Percentiles rank a stretch among this genome's conserved stretches.
Evolutionary conservation across 2,113 vertebrate genomes (phyloP).

Genomic region (Eleginops maclovinus): DNA sequence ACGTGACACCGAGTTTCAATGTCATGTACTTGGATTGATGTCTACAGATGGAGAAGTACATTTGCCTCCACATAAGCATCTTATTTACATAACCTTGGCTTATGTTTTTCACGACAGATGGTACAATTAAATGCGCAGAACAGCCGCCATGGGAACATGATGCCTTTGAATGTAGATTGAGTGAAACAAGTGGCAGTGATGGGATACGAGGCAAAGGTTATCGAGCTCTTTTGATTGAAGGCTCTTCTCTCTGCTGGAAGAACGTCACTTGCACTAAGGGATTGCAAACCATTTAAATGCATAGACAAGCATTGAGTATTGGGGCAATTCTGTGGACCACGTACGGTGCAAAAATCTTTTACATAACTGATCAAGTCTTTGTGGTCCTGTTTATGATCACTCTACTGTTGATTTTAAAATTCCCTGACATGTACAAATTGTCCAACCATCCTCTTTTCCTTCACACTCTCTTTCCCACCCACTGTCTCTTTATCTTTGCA

Average conservation of each 20-base stretch:
- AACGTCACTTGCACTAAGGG: slow-evolving; percentile 31
- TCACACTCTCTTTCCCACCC: slow-evolving; percentile 32
- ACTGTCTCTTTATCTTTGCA: slow-evolving; percentile 71
- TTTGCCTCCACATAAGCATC: slow-evolving; percentile 46
- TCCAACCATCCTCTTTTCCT: slow-evolving; percentile 36
- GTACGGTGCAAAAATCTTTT: slow-evolving; percentile 41
- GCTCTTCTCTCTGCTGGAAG: slow-evolving; percentile 38
- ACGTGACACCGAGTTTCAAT: slow-evolving; percentile 49
- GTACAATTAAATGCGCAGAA: slow-evolving; percentile 79
- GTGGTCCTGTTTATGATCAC: slow-evolving; percentile 8
- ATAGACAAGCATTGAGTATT: slow-evolving; percentile 56
- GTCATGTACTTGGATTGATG: slow-evolving; percentile 40
- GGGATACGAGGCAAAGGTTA: slow-evolving; percentile 65
- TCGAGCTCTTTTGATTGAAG: slow-evolving; percentile 69
- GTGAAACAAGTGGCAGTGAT: slow-evolving; percentile 71
- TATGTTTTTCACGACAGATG: slow-evolving; percentile 71
- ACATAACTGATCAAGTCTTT: slow-evolving; percentile 1
- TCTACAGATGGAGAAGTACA: slow-evolving; percentile 35
- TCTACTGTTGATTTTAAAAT: slow-evolving; percentile 58
- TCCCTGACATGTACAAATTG: slow-evolving; percentile 42
- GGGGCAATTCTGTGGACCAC: slow-evolving; percentile 37
- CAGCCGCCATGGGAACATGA: slow-evolving; percentile 60
- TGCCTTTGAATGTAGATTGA: slow-evolving; percentile 75
- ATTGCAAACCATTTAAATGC: slow-evolving; percentile 68
- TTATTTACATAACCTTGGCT: slow-evolving; percentile 80